A percentile compares a stretch with the other conserved stretches of the same genome.
Conservation (phyloP, 2,888 invertebrate genomes). For the Heliconius charithonia region DNA sequence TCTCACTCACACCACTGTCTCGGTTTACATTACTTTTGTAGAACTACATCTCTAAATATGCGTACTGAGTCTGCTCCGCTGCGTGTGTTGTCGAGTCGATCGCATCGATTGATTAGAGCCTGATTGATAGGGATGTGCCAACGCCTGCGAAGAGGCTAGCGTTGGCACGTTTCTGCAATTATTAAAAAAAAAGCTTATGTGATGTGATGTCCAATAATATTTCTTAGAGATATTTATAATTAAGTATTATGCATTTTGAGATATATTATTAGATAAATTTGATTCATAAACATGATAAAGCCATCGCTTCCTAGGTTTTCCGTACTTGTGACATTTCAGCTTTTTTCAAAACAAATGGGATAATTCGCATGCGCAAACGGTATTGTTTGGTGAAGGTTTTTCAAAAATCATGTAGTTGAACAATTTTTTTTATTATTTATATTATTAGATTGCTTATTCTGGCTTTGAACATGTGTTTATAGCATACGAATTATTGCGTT, state of each 20-base stretch:
- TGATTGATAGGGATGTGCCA: conserved; percentile 76
- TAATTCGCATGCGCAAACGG: conserved; percentile 73
- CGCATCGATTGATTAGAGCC: conserved; percentile 76
- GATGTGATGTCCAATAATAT: conserved; percentile 78
- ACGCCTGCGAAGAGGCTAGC: conserved; percentile 41
- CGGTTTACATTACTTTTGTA: conserved; percentile 80
- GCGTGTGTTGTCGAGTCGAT: conserved; percentile 80
- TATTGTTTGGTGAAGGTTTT: conserved; percentile 73
- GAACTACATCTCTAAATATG: conserved; percentile 72
- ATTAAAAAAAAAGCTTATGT: conserved; percentile 75
- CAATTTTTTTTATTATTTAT: conserved; percentile 61
- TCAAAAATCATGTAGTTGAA: conserved; percentile 56
- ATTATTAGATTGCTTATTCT: conserved; percentile 74
- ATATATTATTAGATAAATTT: conserved; percentile 55
- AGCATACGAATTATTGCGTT: conserved; percentile 69
- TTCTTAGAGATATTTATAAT: conserved; percentile 59
- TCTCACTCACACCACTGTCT: conserved; percentile 71
- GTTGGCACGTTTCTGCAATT: conserved; percentile 76
- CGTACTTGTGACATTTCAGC: conserved; percentile 53
- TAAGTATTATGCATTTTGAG: conserved; percentile 56
- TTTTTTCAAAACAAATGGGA: conserved; percentile 55
- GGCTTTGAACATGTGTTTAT: conserved; percentile 72
- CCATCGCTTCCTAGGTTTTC: conserved; percentile 61
- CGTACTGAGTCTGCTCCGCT: conserved; percentile 81
- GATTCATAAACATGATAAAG: conserved; percentile 53